Percentiles rank a stretch among this genome's conserved stretches.
These are phyloP conservation scores for Heloderma charlesbogerti DNA, from an alignment of 2,113 vertebrate species.

Conservation along the genomic window DNA sequence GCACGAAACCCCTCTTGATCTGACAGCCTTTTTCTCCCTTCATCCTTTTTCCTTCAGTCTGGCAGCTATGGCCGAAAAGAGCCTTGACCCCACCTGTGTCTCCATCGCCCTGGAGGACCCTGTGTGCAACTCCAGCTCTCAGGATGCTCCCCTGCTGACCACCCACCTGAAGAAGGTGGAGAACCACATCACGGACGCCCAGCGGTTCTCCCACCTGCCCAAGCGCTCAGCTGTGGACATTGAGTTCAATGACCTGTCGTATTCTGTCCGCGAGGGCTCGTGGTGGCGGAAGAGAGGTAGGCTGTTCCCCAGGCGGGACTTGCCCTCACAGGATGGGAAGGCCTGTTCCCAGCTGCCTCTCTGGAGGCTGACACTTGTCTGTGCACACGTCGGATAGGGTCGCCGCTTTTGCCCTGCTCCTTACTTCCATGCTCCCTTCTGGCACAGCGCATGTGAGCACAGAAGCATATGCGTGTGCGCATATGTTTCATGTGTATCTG, in stretches of 20 bases:
- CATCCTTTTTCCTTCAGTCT: constrained; percentile 63
- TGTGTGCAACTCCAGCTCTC: constrained; percentile 77
- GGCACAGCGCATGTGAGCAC: not conserved
- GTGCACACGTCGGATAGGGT: no score
- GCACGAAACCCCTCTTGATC: not conserved
- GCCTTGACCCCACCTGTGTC: constrained; percentile 80
- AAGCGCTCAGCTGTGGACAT: constrained; percentile 94
- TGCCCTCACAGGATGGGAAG: not conserved
- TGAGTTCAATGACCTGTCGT: constrained; percentile 94
- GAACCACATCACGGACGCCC: constrained; percentile 97
- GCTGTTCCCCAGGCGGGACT: accelerated
- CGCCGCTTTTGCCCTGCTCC: not conserved
- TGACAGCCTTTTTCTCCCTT: accelerated
- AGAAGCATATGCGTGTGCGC: not conserved
- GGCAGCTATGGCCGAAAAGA: constrained; percentile 86
- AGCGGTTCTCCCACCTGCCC: constrained; percentile 95
- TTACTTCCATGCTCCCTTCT: not conserved
- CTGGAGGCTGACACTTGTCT: not conserved
- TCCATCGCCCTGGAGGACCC: constrained; percentile 92
- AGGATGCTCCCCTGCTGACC: constrained; percentile 88
- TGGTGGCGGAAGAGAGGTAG: constrained; percentile 96
- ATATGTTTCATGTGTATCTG: not conserved
- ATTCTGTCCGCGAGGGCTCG: constrained; percentile 94
- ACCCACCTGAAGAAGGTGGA: constrained; percentile 98
- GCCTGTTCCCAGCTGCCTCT: no score